A percentile compares a stretch with the other conserved stretches of the same genome.
Conservation (phyloP, 2,888 invertebrate species). For the Lycophotia porphyrea region DNA sequence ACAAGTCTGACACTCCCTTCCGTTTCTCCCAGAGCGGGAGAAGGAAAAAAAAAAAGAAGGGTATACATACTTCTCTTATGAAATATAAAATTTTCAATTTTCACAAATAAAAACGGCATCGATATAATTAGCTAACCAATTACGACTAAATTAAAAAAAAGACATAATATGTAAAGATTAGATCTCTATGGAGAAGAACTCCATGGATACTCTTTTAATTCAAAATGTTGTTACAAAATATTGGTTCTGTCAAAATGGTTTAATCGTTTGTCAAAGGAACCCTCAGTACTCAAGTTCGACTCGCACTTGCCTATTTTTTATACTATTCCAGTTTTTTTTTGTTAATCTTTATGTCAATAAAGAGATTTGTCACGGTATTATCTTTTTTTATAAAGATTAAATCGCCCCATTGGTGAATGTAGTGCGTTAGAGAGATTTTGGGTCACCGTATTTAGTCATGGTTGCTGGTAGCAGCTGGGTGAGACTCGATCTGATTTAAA, state of each 20-base stretch:
- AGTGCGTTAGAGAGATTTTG: constrained; percentile 8
- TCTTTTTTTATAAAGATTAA: constrained; percentile 43
- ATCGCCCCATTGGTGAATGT: constrained; percentile 29
- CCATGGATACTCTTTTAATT: background rate
- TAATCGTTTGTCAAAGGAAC: constrained; percentile 13
- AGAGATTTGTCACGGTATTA: constrained; percentile 45
- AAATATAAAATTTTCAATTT: no score
- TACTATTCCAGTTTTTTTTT: constrained; percentile 57
- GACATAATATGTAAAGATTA: no score
- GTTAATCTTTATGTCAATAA: constrained; percentile 51
- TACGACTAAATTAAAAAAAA: no score
- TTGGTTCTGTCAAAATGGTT: background rate
- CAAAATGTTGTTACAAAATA: background rate
- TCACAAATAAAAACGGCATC: no score
- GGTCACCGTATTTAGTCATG: constrained; percentile 9
- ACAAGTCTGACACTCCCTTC: no score
- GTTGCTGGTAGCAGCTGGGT: constrained; percentile 7
- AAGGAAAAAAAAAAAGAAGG: no score
- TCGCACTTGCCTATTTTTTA: constrained; percentile 20
- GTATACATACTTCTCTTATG: no score
- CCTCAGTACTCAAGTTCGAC: no score
- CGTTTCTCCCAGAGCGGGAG: no score
- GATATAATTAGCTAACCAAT: no score
- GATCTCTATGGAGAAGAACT: background rate
- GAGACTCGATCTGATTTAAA: background rate